Conservation (phyloP, 2,888 invertebrate species). For the Theretra japonica region DNA sequence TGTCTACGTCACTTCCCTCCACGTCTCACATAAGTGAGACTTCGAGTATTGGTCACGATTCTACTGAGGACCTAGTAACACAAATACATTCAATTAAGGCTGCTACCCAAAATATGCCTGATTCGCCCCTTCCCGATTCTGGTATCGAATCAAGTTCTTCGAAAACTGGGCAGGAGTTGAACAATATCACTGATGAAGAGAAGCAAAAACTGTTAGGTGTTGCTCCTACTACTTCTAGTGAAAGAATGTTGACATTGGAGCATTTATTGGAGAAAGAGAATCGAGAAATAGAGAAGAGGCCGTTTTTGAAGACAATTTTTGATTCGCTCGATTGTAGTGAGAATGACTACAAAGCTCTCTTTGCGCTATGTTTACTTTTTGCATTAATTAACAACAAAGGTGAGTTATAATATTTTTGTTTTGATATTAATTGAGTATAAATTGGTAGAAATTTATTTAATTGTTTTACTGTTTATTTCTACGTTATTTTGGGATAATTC, state of each 20-base stretch:
- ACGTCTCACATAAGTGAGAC: slow-evolving; percentile 81
- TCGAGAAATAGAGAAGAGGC: slow-evolving; percentile 85
- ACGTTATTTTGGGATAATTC: not conserved
- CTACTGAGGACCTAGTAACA: slow-evolving; percentile 78
- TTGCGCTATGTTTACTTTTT: slow-evolving; percentile 95
- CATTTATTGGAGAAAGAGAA: slow-evolving; percentile 66
- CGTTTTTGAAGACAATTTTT: slow-evolving; percentile 95
- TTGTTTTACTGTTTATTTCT: not conserved
- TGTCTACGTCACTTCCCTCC: slow-evolving; percentile 79
- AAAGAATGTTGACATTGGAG: slow-evolving; percentile 59
- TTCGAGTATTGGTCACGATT: slow-evolving; percentile 78
- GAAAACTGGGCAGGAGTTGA: slow-evolving; percentile 76
- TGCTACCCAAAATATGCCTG: slow-evolving; percentile 74
- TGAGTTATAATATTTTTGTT: slow-evolving; percentile 71
- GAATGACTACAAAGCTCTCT: slow-evolving; percentile 97
- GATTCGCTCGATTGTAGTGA: slow-evolving; percentile 94
- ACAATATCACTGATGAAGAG: slow-evolving; percentile 97
- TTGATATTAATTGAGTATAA: not conserved
- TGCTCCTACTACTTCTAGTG: slow-evolving; percentile 52
- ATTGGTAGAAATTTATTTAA: not conserved
- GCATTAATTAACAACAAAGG: slow-evolving; percentile 97
- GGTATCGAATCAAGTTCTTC: slow-evolving; percentile 73
- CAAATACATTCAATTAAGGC: slow-evolving; percentile 64
- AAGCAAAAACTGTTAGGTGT: slow-evolving; percentile 87
- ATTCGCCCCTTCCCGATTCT: slow-evolving; percentile 79